These are phyloP conservation scores for Mya arenaria DNA, from an alignment of 1,140 invertebrate species.

Conservation along the genomic window DNA sequence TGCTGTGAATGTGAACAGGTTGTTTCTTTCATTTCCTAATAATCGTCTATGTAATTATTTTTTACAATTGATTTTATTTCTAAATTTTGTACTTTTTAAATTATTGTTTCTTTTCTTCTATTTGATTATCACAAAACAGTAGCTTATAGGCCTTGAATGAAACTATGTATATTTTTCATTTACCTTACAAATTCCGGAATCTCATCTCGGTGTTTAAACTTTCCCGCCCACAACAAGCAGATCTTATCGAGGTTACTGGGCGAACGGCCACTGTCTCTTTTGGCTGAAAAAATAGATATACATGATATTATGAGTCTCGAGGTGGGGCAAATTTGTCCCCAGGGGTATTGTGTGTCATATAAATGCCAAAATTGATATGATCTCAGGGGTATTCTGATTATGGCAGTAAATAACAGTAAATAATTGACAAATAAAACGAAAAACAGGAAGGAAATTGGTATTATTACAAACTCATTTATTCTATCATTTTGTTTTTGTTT, in stretches of 20 bases:
- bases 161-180: not conserved
- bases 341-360: too few relatives aligned
- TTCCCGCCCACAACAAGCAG: conserved; percentile 47
- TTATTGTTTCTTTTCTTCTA: not conserved
- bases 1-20: not conserved
- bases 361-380: too few relatives aligned
- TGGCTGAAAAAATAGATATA: too few relatives aligned
- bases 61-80: not conserved
- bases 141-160: not conserved
- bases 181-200: conserved; percentile 28
- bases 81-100: not conserved
- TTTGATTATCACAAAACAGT: not conserved
- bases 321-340: too few relatives aligned
- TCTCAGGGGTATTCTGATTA: too few relatives aligned
- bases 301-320: too few relatives aligned
- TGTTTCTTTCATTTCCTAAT: not conserved
- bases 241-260: conserved; percentile 46
- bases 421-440: too few relatives aligned
- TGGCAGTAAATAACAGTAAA: too few relatives aligned
- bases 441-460: too few relatives aligned
- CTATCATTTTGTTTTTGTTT: too few relatives aligned
- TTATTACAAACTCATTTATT: too few relatives aligned
- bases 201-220: conserved; percentile 22
- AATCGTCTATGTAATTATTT: not conserved
- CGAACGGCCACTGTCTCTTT: too few relatives aligned